Percentiles rank a stretch among this genome's conserved stretches.
Conservation (phyloP, 2,797 vertebrate species). For the Pterois miles region DNA sequence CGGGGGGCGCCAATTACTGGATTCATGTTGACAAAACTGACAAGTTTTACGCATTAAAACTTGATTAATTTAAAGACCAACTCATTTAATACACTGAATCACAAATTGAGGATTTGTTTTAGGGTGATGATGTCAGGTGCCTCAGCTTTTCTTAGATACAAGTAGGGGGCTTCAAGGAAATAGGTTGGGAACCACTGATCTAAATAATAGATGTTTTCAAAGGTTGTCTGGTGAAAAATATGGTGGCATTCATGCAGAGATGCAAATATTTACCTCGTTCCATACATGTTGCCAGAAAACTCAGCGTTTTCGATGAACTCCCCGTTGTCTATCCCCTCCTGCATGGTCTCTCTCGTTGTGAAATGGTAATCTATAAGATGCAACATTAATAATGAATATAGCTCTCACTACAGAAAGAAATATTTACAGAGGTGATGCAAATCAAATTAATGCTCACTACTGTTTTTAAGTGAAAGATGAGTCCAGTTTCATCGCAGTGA, state of each 20-base stretch:
- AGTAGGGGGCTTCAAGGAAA: no score
- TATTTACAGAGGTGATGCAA: background rate
- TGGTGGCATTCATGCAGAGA: background rate
- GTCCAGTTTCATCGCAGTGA: background rate
- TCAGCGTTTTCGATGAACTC: constrained; percentile 94
- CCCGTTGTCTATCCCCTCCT: constrained; percentile 86
- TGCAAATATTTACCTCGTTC: constrained; percentile 88
- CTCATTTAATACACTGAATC: no score
- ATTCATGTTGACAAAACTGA: no score
- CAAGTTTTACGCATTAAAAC: no score
- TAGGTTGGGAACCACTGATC: no score
- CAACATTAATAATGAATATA: constrained; percentile 10
- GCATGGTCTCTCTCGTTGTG: constrained; percentile 91
- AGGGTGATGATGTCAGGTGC: no score
- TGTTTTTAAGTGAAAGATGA: background rate
- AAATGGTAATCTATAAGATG: constrained; percentile 92
- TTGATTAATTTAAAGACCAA: no score
- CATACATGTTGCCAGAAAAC: constrained; percentile 96
- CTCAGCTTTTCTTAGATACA: no score
- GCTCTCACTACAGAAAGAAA: background rate
- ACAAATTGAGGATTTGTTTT: no score
- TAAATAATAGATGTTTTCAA: background rate
- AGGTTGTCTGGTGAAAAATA: background rate
- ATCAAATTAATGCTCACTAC: background rate
- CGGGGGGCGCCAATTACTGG: no score